Evolutionary conservation across 2,888 invertebrate genomes (phyloP), one percentile per base, ranked within the genome.

Genomic region (Monoplex corrugatus): DNA sequence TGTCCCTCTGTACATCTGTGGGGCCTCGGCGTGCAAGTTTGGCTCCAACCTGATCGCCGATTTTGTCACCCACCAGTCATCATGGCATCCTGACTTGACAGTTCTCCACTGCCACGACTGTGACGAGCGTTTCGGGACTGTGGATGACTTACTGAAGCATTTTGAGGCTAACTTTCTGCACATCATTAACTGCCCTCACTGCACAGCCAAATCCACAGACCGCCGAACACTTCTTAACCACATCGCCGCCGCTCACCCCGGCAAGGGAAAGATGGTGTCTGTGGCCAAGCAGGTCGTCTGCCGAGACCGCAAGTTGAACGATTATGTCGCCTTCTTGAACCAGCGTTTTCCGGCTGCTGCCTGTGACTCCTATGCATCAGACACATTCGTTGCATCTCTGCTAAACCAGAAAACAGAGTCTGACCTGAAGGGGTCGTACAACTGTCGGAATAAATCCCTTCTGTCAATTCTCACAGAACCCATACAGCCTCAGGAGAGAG

Each of bases 281-380:
- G 94, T 95, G 5, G 93, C 94, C 32, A 92, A 93, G 86, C 95
- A 95, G 89, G 91, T 94, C n/a, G 92, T 95, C 5, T 95, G 95
- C 86, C 91, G 92, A 43, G 95, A 94, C 72, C 92, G 94, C 83
- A 92, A 91, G 50, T 28, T 90, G n/a, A 91, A 92, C 89, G 88
- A 89, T 68, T 92, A 90, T 75, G 57, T 63, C 23, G 57, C 45
- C n/a, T 88, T 86, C 72, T 44, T 84, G 50, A 50, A 88, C 13
- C 40, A 43, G 78, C 78, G 78, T 43, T 43, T 5, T 28, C 16
- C 63, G 23, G 35, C 13, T 3, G 32, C 35, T 40, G 86, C 28
- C 2, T 32, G n/a, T 3, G 68, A 68, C 10, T 13, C 40, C 8
- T 72, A 40, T 8, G 19, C 86, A 16, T 16, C n/a, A 23, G 44